Conservation (phyloP, 1,140 invertebrate species). For the Ridgeia piscesae region DNA sequence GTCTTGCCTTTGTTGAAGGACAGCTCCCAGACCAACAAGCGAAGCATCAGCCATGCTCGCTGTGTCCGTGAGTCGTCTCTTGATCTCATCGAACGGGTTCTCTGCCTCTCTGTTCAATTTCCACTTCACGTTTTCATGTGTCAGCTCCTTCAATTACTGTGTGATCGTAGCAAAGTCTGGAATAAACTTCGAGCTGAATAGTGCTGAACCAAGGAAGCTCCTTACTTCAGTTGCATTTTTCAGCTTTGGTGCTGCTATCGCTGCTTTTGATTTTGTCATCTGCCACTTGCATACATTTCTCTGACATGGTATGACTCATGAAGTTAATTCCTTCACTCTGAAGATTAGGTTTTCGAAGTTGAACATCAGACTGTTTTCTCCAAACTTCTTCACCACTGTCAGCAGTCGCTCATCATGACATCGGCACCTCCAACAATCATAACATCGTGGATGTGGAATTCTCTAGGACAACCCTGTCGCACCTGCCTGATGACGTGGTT, state of each 20-base stretch:
- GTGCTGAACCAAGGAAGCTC: constrained; percentile 25
- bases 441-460: constrained; percentile 17
- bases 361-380: constrained; percentile 5
- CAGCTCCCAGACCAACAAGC: constrained; percentile 1
- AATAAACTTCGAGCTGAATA: constrained; percentile 25
- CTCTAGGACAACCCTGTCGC: not conserved
- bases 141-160: constrained; percentile 2
- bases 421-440: constrained; percentile 2
- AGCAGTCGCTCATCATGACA: not conserved
- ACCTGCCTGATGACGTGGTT: constrained; percentile 22
- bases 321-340: not conserved
- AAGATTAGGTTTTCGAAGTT: constrained; percentile 12
- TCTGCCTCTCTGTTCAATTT: constrained; percentile 6
- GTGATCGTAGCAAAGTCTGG: constrained; percentile 22
- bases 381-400: not conserved
- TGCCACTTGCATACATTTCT: not conserved
- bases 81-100: not conserved
- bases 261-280: not conserved
- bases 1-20: not conserved
- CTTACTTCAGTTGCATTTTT: constrained; percentile 23
- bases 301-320: not conserved
- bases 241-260: constrained; percentile 13
- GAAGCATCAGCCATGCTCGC: not conserved
- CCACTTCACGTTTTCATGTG: constrained; percentile 15
- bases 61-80: not conserved